These are phyloP conservation scores for Cecidostiba fungosa DNA, from an alignment of 2,888 invertebrate genomes.

Conservation along the genomic window DNA sequence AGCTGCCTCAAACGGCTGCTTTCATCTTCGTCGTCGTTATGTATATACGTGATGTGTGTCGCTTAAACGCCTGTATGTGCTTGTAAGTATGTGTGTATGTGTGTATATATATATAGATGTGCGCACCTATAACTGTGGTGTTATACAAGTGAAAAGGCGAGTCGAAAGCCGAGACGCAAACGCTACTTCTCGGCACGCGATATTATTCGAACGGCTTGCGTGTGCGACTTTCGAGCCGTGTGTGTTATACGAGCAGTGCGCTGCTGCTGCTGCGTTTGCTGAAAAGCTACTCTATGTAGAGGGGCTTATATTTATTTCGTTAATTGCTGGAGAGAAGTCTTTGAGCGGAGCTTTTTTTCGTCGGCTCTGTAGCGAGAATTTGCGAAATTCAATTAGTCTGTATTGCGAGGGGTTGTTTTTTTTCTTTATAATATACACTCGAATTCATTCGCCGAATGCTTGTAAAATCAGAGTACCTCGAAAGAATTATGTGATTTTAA, in stretches of 20 bases:
- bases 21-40: slow-evolving; percentile 62
- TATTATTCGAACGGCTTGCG: slow-evolving; percentile 67
- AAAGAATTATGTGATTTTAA: too few relatives aligned
- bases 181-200: slow-evolving; percentile 75
- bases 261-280: too few relatives aligned
- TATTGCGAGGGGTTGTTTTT: too few relatives aligned
- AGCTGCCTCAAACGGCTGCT: slow-evolving; percentile 65
- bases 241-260: not conserved
- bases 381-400: too few relatives aligned
- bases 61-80: slow-evolving; percentile 16
- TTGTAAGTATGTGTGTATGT: not conserved
- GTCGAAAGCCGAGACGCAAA: slow-evolving; percentile 73
- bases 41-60: not conserved
- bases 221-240: slow-evolving; percentile 50
- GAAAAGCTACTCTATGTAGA: too few relatives aligned
- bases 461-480: too few relatives aligned
- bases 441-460: too few relatives aligned
- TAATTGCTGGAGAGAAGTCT: not conserved
- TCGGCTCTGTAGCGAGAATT: too few relatives aligned
- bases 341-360: not conserved
- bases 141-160: slow-evolving; percentile 68
- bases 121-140: slow-evolving; percentile 64
- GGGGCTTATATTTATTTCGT: not conserved
- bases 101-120: not conserved
- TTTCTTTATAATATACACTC: too few relatives aligned